Evolutionary conservation across 2,888 invertebrate species (phyloP), one percentile per base, ranked within the genome.

Genomic region (Drosophila flavopinicola): DNA sequence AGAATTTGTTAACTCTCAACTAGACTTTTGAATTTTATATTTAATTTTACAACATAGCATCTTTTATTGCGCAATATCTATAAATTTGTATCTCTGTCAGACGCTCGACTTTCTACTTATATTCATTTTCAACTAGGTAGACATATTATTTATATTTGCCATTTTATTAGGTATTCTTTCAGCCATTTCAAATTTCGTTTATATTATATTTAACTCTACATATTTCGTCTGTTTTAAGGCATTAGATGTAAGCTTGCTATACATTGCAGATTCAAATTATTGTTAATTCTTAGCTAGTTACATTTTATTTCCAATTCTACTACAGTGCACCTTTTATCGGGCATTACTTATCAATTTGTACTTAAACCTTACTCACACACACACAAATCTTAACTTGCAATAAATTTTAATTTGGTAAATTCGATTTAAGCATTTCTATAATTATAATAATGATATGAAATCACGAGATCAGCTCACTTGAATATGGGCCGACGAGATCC

Each of bases 321-420:
- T 24, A 20, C 2, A 33, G 29, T 41, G n/a, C 7, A 7, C 0
- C 1, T 5, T 45, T 42, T 9, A 29, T 10, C 37, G 15, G 15
- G 15, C n/a, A 17, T 13, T 9, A 27, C 7, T 38, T 24, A 10
- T 11, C 13, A 17, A 25, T 25, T 56, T 56, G 11, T 39, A 56
- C 38, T 23, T 27, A 29, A n/a, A 59, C 1, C 10, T 35, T 54
- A 56, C 27, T 30, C 24, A 1, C 33, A n/a, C 27, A 38, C 15
- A 39, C 15, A 38, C 32, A 66, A 29, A 11, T 57, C 32, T 53
- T 15, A 86, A 66, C 75, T 80, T 86, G 87, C 85, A 78, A 78
- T 69, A 72, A 86, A 82, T 75, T 79, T 80, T 80, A 84, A 83
- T 85, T 70, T 72, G 35, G 53, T 76, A 85, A 85, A 85, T 72